Percentiles rank a stretch among this genome's conserved stretches.
These are phyloP conservation scores for Eilema depressum DNA, from an alignment of 2,888 invertebrate genomes.

Conservation along the genomic window DNA sequence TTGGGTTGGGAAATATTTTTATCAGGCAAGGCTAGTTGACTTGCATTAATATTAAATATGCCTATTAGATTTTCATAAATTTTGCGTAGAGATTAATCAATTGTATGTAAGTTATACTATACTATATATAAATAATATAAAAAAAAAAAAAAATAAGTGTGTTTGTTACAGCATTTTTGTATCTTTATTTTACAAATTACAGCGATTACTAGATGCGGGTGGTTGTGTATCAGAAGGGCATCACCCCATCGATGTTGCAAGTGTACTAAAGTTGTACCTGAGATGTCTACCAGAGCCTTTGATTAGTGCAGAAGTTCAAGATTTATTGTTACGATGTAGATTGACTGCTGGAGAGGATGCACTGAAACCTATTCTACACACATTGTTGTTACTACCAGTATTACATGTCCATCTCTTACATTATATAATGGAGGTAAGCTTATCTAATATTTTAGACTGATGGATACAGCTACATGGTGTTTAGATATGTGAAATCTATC, in stretches of 20 bases:
- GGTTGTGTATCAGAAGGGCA: constrained; percentile 90
- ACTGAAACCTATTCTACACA: constrained; percentile 89
- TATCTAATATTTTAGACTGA: neutral
- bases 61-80: too few species aligned
- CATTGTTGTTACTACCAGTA: constrained; percentile 91
- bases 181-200: constrained; percentile 23
- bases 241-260: constrained; percentile 94
- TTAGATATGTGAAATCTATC: too few species aligned
- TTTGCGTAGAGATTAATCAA: neutral
- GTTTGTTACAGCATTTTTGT: neutral
- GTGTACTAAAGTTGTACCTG: constrained; percentile 94
- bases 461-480: too few species aligned
- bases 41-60: too few species aligned
- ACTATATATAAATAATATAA: too few species aligned
- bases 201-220: constrained; percentile 91
- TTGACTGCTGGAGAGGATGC: constrained; percentile 86
- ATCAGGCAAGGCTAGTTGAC: too few species aligned
- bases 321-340: constrained; percentile 90
- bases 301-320: constrained; percentile 91
- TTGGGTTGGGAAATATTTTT: too few species aligned
- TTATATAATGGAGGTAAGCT: constrained; percentile 92
- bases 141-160: too few species aligned
- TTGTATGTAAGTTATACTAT: too few species aligned
- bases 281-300: constrained; percentile 95
- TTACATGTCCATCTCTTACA: constrained; percentile 93